Evolutionary conservation across 2,888 invertebrate species (phyloP).

Genomic region (Trachelus troglodyta): DNA sequence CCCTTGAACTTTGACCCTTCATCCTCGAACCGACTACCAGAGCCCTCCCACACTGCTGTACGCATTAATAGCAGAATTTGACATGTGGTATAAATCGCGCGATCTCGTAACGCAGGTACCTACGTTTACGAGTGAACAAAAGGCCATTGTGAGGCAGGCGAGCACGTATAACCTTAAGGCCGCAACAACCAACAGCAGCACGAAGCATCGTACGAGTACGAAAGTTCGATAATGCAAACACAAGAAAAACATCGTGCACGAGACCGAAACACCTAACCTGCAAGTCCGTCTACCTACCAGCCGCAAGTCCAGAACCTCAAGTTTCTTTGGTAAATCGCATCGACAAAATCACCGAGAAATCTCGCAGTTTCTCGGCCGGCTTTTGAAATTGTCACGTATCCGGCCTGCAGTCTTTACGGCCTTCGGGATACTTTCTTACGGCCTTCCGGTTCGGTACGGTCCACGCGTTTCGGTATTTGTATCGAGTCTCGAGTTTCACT

Average conservation of each 20-base stretch:
- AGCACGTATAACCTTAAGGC: background rate
- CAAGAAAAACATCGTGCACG: background rate
- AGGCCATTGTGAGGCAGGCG: background rate
- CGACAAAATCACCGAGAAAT: background rate
- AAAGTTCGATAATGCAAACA: background rate
- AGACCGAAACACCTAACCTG: background rate
- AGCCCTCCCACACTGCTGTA: background rate
- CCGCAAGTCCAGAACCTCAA: background rate
- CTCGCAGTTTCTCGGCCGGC: background rate
- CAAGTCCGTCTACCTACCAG: background rate
- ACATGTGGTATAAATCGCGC: background rate
- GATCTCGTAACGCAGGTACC: background rate
- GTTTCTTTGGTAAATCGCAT: background rate
- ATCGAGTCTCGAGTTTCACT: conserved; percentile 31
- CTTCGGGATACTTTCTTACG: too few species aligned
- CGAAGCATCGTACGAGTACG: background rate
- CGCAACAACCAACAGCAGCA: background rate
- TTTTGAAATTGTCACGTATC: background rate
- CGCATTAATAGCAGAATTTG: background rate
- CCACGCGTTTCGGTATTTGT: conserved; percentile 4
- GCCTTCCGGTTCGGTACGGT: background rate
- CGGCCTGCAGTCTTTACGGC: background rate
- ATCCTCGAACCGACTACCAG: background rate
- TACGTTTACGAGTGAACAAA: background rate
- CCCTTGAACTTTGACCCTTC: background rate